These are phyloP conservation scores for Thymelicus sylvestris DNA, from an alignment of 2,888 invertebrate genomes.

Conservation along the genomic window DNA sequence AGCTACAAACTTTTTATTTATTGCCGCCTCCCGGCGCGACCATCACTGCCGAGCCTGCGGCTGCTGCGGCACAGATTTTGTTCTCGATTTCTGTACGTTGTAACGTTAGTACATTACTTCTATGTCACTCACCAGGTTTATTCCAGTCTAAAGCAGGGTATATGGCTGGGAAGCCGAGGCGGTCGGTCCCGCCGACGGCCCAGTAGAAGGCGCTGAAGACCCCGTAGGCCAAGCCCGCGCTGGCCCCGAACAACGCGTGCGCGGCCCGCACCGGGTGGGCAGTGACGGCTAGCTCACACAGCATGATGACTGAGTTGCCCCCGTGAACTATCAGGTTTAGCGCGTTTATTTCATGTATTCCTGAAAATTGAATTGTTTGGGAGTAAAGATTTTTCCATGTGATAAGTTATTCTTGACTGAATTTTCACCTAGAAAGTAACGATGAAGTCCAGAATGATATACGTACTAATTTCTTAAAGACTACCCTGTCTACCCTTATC, in stretches of 20 bases:
- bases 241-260: slow-evolving; percentile 86
- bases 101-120: background rate
- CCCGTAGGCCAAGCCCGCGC: slow-evolving; percentile 83
- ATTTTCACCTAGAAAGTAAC: no score
- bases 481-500: no score
- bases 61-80: no score
- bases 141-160: slow-evolving; percentile 92
- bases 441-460: no score
- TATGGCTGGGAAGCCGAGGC: slow-evolving; percentile 86
- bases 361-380: slow-evolving; percentile 58
- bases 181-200: slow-evolving; percentile 75
- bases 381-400: no score
- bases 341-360: slow-evolving; percentile 85
- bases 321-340: slow-evolving; percentile 90
- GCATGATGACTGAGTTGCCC: slow-evolving; percentile 89
- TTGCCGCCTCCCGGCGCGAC: no score
- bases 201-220: slow-evolving; percentile 80
- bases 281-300: slow-evolving; percentile 88
- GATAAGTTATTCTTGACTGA: no score
- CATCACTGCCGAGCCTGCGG: no score
- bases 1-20: no score
- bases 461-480: no score
- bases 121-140: slow-evolving; percentile 79
- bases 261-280: slow-evolving; percentile 89
- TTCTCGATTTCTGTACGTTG: no score